Conservation (phyloP, 2,888 invertebrate genomes). For the Phengaris arion region DNA sequence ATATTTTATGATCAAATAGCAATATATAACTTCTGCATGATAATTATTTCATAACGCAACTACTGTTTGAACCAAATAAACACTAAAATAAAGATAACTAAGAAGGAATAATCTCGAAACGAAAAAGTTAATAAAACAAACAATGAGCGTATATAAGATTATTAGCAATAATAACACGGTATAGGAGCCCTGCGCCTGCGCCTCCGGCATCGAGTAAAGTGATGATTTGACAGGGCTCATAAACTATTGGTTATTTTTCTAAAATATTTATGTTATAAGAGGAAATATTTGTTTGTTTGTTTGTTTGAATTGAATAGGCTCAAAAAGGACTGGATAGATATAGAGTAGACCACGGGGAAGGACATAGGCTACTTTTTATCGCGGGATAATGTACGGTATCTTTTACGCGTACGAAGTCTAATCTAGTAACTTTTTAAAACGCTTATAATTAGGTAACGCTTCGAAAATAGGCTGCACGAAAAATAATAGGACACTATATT, state of each 20-base stretch:
- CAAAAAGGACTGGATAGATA: no score
- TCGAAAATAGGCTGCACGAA: background rate
- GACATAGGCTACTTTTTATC: no score
- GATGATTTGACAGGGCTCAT: slow-evolving; percentile 46
- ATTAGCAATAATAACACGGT: slow-evolving; percentile 76
- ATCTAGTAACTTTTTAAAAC: background rate
- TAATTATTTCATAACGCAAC: no score
- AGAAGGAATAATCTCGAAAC: slow-evolving; percentile 21
- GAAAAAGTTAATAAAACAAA: slow-evolving; percentile 32
- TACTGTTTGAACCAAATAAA: background rate
- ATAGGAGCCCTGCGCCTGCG: slow-evolving; percentile 64
- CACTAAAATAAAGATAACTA: slow-evolving; percentile 22
- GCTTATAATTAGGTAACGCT: background rate
- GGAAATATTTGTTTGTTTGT: no score
- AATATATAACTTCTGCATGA: no score
- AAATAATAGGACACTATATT: background rate
- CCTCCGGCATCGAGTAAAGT: slow-evolving; percentile 61
- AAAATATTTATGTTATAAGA: background rate
- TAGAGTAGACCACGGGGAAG: no score
- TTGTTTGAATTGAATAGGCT: no score
- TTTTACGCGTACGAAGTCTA: no score
- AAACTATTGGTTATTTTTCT: slow-evolving; percentile 50
- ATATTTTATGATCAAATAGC: no score
- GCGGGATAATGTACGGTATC: no score
- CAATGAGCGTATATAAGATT: slow-evolving; percentile 47